Evolutionary conservation across 2,888 invertebrate genomes (phyloP), one percentile per base, ranked within the genome.

Genomic region (Pseudococcus longispinus): DNA sequence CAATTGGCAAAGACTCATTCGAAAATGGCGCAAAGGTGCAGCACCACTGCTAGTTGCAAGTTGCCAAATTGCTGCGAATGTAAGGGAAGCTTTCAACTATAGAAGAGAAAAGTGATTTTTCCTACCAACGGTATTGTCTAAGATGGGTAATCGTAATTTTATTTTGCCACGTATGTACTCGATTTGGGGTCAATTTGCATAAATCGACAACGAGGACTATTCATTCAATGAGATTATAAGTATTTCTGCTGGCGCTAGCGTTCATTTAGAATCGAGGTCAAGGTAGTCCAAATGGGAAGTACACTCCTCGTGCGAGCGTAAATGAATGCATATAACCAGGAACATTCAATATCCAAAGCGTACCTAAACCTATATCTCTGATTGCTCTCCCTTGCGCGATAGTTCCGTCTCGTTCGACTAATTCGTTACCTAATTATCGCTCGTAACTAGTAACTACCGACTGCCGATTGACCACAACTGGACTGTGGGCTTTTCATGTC

Each of bases 221-320:
- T 65, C 11, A 23, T 20, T 65, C 13, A 26, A 26, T 26, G 65
- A 65, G 9, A 51, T 51, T 51, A 51, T n/a, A n/a, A n/a, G 13
- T 15, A n/a, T 51, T 51, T 51, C 51, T n/a, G n/a, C 51, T 51
- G 51, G 15, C 15, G 51, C 51, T 51, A n/a, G 15, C 2, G 51
- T 6, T 3, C 51, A 65, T 65, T 74, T 37, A 1, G 74, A 74
- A 74, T 74, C 8, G 32, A 37, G 74, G 74, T 74, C 74, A 74
- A 74, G 74, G 74, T n/a, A 37, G 32, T n/a, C 26, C 74, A 26
- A 26, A 37, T 74, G 37, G 74, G 74, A 74, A 74, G n/a, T 74
- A 65, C 0, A 65, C 26, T 65, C 23, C 65, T 60, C 23, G 65
- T 15, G n/a, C 8, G 3, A n/a, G n/a, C 51, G 51, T 51, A 51